Evolutionary conservation across 2,797 vertebrate genomes (phyloP).

Genomic region (Tenualosa ilisha): DNA sequence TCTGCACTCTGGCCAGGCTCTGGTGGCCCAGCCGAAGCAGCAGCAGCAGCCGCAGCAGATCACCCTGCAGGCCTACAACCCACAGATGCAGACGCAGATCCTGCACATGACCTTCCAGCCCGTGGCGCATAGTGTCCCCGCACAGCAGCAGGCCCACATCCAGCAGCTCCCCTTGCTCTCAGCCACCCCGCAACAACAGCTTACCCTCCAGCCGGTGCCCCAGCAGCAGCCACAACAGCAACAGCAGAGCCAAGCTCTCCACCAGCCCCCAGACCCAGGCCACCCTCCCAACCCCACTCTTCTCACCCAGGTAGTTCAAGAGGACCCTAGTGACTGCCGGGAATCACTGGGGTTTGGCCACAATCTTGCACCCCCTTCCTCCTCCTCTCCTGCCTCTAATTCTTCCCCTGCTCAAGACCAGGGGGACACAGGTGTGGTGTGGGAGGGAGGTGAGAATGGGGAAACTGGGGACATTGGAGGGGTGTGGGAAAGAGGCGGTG

Average conservation of each 20-base stretch:
- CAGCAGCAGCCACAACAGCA: constrained; percentile 41
- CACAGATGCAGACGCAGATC: constrained; percentile 70
- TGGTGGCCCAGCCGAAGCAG: constrained; percentile 80
- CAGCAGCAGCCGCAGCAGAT: constrained; percentile 78
- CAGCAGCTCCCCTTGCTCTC: constrained; percentile 73
- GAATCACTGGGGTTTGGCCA: constrained; percentile 53
- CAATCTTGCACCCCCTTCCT: constrained; percentile 46
- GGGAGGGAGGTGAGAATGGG: constrained; percentile 59
- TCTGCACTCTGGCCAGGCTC: constrained; percentile 68
- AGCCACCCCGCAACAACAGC: constrained; percentile 63
- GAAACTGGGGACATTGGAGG: constrained; percentile 26
- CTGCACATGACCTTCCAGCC: constrained; percentile 79
- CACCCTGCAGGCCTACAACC: constrained; percentile 75
- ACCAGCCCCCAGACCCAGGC: constrained; percentile 32
- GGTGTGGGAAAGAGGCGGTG: constrained; percentile 53
- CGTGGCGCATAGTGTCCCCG: constrained; percentile 41
- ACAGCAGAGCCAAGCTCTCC: constrained; percentile 61
- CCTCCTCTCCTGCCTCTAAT: constrained; percentile 52
- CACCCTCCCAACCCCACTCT: constrained; percentile 27
- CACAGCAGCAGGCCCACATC: constrained; percentile 64
- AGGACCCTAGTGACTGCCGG: constrained; percentile 49
- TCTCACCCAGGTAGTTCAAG: constrained; percentile 47
- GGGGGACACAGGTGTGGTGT: constrained; percentile 56
- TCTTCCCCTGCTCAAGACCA: constrained; percentile 59
- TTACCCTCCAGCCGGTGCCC: constrained; percentile 57